Base-by-base conservation (phyloP, 1,140 invertebrate genomes). In the Spodoptera frugiperda region DNA sequence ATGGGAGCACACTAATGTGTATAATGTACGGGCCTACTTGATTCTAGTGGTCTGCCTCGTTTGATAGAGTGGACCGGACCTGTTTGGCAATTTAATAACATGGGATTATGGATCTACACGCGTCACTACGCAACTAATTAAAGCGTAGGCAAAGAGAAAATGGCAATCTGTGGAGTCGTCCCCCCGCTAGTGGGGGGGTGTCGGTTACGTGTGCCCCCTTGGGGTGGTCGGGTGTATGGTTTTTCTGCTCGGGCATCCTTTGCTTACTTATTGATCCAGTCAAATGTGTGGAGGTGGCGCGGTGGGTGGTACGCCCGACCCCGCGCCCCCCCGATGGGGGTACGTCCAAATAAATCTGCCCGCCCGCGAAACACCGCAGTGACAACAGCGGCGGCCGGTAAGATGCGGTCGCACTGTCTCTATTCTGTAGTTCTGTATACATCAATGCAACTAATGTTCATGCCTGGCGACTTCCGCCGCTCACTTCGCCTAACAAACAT, bases 131-230 rank as follows among this genome's bases (percentile, higher is more conserved):
- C 90, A 94, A 94, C 92, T 94, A 94, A 94, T 94, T 94, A 94
- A 94, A 94, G 91, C 92, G 90, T 94, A 94, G 92, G 91, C 91
- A 94, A 93, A 94, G 92, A 94, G 92, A 94, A 94, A 94, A 94
- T 92, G 92, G 91, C 95, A 95, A 95, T 95, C 91, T 95, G 95
- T 91, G 95, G 95, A 95, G 95, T 93, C 93, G 87, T 94, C 95
- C 92, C 85, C 82, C 89, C 90, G 91, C 90, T 94, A 93, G 94
- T 95, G 92, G 92, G 91, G 86, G 89, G 89, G 91, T 89, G 87
- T 87, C 87, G 86, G 94, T 94, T 90, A 92, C 92, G 92, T 92
- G 88, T 93, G 91, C 91, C 92, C 92, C 92, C 91, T 92, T 88
- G 88, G 89, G 89, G 87, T 89, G 90, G 88, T 91, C 86, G 92